Evolutionary conservation across 2,797 vertebrate genomes (phyloP).

Genomic region (Dryobates pubescens): DNA sequence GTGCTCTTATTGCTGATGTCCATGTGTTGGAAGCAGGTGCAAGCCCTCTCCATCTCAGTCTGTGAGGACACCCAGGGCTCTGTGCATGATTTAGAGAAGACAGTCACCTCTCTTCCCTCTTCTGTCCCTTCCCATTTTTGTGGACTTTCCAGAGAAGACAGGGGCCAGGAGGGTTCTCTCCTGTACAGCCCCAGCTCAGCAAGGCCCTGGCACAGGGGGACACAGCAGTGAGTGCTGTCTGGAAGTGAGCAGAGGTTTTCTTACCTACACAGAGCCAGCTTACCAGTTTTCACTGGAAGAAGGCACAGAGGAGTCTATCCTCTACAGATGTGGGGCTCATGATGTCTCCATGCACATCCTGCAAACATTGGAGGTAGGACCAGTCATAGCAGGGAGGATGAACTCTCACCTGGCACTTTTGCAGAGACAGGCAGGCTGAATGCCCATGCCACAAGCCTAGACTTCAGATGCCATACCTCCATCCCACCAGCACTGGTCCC

Average conservation of each 20-base stretch:
- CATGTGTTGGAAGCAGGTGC: neutral
- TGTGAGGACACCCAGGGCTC: neutral
- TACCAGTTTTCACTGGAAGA: neutral
- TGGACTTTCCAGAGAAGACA: neutral
- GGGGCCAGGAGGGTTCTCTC: neutral
- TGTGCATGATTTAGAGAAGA: neutral
- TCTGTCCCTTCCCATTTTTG: neutral
- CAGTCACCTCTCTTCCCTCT: neutral
- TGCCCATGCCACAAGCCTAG: neutral
- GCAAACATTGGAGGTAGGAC: neutral
- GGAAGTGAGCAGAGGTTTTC: neutral
- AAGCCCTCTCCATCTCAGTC: neutral
- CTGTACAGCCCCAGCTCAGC: neutral
- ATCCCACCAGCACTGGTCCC: accelerated
- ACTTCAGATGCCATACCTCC: neutral
- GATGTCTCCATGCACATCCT: neutral
- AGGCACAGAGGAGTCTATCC: neutral
- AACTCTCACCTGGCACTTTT: neutral
- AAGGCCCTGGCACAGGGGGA: neutral
- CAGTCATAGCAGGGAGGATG: neutral
- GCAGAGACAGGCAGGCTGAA: neutral
- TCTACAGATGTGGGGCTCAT: neutral
- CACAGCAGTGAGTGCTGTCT: accelerated
- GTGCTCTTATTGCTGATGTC: neutral
- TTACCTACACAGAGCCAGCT: neutral